A percentile compares a stretch with the other conserved stretches of the same genome.
Conservation (phyloP, 2,888 invertebrate genomes). For the Clistopyga incitator region DNA sequence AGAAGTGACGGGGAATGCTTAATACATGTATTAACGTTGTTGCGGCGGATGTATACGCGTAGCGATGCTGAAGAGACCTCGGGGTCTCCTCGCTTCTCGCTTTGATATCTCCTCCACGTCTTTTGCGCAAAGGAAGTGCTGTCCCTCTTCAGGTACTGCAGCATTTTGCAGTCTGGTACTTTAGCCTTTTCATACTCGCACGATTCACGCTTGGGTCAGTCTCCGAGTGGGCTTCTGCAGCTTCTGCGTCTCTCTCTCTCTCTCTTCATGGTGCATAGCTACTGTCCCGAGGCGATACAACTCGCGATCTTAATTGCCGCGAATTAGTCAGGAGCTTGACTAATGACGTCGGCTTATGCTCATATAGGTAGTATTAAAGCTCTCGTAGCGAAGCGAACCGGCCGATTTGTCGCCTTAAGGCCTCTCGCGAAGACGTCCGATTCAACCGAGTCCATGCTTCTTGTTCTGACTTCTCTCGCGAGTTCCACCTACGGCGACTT, state of each 20-base stretch:
- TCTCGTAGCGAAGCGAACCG: constrained; percentile 33
- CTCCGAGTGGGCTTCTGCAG: constrained; percentile 39
- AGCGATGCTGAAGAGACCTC: constrained; percentile 35
- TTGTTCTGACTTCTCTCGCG: constrained; percentile 40
- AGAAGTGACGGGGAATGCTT: not conserved
- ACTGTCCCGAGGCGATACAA: constrained; percentile 65
- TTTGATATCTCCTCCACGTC: constrained; percentile 58
- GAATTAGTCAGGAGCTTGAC: constrained; percentile 78
- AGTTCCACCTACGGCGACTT: constrained; percentile 62
- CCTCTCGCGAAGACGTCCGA: constrained; percentile 52
- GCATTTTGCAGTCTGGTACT: constrained; percentile 41
- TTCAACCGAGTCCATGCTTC: constrained; percentile 15
- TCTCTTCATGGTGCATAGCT: constrained; percentile 34
- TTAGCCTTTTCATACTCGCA: not conserved
- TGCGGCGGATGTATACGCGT: constrained; percentile 31
- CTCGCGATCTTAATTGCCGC: constrained; percentile 75
- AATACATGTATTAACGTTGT: constrained; percentile 43
- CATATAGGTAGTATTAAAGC: constrained; percentile 57
- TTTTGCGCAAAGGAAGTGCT: constrained; percentile 51
- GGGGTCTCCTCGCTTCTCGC: constrained; percentile 46
- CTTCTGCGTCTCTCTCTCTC: constrained; percentile 40
- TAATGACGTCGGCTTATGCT: constrained; percentile 75
- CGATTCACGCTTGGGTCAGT: constrained; percentile 51
- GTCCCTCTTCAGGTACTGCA: constrained; percentile 49
- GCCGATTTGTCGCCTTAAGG: constrained; percentile 72